Base-by-base conservation (phyloP, 2,888 invertebrate genomes). In the Argyresthia goedartella region DNA sequence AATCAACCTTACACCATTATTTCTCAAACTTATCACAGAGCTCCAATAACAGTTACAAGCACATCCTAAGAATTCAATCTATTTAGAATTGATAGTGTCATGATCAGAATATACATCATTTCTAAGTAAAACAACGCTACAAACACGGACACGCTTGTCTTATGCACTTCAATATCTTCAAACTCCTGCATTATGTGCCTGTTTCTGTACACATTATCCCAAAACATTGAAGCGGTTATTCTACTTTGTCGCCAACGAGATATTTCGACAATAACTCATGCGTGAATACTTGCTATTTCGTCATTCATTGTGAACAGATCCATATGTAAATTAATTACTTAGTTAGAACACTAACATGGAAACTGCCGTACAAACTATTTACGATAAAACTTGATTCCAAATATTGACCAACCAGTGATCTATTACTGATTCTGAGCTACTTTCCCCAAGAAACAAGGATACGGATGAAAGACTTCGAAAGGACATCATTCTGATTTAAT, bases 71-170 rank as follows among this genome's bases (percentile, higher is more conserved):
- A 25, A 65, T 88, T 89, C 58, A 89, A 75, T 61, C 89, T 78
- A 59, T 89, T 88, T 59, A 90, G 66, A 59, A 89, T 89, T 48
- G 89, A 89, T 53, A 90, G 69, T 56, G 89, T 89, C 88, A 90
- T 89, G 53, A 89, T 86, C 56, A 89, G 71, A 60, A 89, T 88
- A 64, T 90, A 89, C 42, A 90, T 68, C 78, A 90, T 87, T 79
- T 89, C 89, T 59, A 90, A 75, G 67, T 90, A 90, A 65, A 90
- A 86, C 54, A 90, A 76, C 10, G 88, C 89, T 49, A 90, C 88
- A 66, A 90, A 90, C 55, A 90, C 88, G 0, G 89, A 89, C 52
- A 89, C 88, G 70, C 89, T 89, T 3, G 89, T 89, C 77, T 89
- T 90, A 59, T 88, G 88, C 53, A 82, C 79, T 66, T 88, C 89